Evolutionary conservation across 2,113 vertebrate species (phyloP).

Genomic region (Tragelaphus strepsiceros): DNA sequence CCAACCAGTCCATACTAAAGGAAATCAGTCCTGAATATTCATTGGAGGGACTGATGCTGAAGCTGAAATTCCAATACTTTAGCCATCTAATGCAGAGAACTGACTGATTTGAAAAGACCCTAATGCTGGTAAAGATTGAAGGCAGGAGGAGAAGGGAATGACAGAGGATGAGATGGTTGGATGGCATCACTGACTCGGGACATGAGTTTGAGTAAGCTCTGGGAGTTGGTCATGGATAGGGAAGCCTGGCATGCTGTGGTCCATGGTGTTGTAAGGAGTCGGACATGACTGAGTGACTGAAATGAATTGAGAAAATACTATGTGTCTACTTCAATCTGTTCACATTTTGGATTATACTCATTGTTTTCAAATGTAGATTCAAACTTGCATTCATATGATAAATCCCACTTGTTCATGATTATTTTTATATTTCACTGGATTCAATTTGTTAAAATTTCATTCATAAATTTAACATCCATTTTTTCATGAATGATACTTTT

Average conservation of each 20-base stretch:
- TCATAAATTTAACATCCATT: neutral
- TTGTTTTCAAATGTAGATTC: neutral
- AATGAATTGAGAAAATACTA: neutral
- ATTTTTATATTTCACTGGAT: neutral
- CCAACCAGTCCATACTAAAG: neutral
- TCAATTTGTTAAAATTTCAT: neutral
- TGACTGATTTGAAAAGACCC: neutral
- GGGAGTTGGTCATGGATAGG: neutral
- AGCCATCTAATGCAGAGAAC: neutral
- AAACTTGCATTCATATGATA: neutral
- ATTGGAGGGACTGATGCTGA: neutral
- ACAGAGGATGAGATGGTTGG: neutral
- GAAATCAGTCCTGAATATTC: neutral
- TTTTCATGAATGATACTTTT: neutral
- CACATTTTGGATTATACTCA: neutral
- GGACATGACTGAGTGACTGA: neutral
- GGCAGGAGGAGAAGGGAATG: fast-evolving
- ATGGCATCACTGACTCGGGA: neutral
- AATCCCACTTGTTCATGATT: neutral
- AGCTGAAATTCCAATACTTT: neutral
- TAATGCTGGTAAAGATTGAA: neutral
- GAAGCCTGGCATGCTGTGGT: neutral
- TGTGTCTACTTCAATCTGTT: neutral
- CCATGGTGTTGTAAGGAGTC: neutral
- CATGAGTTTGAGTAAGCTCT: neutral